Conservation (phyloP, 1,140 invertebrate species). For the Zaprionus camerounensis region DNA sequence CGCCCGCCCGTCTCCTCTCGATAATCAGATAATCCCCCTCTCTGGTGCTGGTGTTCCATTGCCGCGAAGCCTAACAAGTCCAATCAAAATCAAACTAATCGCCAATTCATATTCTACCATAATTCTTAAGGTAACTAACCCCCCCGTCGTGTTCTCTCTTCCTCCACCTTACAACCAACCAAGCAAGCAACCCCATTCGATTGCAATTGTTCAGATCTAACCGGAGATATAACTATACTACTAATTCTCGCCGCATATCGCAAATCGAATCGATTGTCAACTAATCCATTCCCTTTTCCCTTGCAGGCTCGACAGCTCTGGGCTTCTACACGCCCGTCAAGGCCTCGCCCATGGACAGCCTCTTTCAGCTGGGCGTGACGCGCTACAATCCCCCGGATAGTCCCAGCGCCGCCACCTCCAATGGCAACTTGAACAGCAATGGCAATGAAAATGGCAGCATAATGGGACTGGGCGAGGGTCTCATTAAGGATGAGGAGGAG, state of each 20-base stretch:
- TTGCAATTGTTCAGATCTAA: not conserved
- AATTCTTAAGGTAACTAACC: slow-evolving; percentile 8
- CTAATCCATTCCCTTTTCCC: slow-evolving; percentile 3
- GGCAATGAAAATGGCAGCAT: slow-evolving; percentile 56
- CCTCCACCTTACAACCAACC: not conserved
- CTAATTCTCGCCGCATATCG: slow-evolving; percentile 3
- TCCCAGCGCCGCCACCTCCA: slow-evolving; percentile 53
- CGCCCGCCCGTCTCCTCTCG: slow-evolving; percentile 1
- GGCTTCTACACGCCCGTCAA: slow-evolving; percentile 88
- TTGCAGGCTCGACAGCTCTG: slow-evolving; percentile 84
- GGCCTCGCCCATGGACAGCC: slow-evolving; percentile 85
- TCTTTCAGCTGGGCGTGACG: slow-evolving; percentile 89
- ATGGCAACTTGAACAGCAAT: slow-evolving; percentile 58
- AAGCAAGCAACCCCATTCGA: not conserved
- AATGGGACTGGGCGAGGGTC: slow-evolving; percentile 59
- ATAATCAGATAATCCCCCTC: slow-evolving; percentile 7
- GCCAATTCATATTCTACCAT: slow-evolving; percentile 12
- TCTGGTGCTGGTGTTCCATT: slow-evolving; percentile 10
- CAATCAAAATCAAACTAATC: slow-evolving; percentile 35
- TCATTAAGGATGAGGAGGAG: slow-evolving; percentile 52
- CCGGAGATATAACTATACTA: slow-evolving; percentile 14
- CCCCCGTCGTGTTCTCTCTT: not conserved
- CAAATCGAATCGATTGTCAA: not conserved
- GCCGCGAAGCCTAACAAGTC: slow-evolving; percentile 10
- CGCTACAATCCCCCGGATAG: slow-evolving; percentile 69